These are phyloP conservation scores for Gymnogyps californianus DNA, from an alignment of 2,113 vertebrate genomes.

Conservation along the genomic window DNA sequence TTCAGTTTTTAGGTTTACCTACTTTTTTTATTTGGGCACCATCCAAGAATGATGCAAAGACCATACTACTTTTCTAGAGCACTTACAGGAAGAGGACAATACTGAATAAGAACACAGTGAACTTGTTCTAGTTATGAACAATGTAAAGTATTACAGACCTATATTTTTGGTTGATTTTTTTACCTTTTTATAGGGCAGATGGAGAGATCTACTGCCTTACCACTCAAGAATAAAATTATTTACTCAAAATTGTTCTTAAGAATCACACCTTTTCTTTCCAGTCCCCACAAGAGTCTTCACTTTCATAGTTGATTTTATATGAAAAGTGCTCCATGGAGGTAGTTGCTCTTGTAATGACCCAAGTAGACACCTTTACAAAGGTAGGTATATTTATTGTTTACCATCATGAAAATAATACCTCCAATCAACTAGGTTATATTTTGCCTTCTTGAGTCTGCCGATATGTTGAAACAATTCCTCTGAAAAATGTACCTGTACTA, in stretches of 20 bases:
- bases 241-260: neutral
- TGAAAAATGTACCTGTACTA: neutral
- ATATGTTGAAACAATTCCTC: neutral
- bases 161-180: neutral
- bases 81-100: neutral
- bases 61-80: neutral
- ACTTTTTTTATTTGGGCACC: neutral
- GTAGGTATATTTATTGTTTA: neutral
- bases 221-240: neutral
- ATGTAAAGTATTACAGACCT: neutral
- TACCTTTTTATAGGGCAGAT: neutral
- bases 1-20: neutral
- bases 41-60: neutral
- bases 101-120: neutral
- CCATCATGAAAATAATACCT: neutral
- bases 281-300: neutral
- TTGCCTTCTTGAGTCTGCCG: neutral
- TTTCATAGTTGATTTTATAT: neutral
- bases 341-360: neutral
- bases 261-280: neutral
- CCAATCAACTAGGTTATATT: neutral
- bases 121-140: neutral
- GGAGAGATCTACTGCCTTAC: neutral
- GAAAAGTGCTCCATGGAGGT: neutral
- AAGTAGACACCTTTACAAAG: neutral